Evolutionary conservation across 2,113 vertebrate genomes (phyloP).

Genomic region (Setophaga coronata): DNA sequence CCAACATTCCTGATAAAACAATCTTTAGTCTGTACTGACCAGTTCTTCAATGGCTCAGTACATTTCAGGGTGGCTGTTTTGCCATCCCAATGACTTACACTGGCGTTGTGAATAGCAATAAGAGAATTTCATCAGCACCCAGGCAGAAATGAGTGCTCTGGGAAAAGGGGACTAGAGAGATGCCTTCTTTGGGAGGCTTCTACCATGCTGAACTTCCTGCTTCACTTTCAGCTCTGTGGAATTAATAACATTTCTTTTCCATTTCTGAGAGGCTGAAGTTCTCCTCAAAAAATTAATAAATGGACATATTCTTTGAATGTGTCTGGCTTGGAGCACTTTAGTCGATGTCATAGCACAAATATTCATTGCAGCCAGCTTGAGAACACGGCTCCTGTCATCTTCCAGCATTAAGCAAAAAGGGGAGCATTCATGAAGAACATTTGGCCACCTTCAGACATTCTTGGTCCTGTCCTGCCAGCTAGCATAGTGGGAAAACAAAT

Average conservation of each 20-base stretch:
- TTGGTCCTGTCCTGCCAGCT: neutral
- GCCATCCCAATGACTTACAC: accelerated
- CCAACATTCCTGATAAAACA: neutral
- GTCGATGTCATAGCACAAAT: neutral
- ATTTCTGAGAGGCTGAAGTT: neutral
- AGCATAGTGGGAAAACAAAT: neutral
- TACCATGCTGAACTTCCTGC: neutral
- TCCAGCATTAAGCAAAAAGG: neutral
- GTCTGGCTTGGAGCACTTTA: neutral
- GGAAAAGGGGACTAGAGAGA: neutral
- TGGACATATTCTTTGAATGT: neutral
- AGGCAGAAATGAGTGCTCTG: neutral
- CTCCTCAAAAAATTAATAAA: neutral
- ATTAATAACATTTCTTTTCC: neutral
- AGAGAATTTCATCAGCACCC: neutral
- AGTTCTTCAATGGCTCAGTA: neutral
- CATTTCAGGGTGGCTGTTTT: accelerated
- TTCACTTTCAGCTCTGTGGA: neutral
- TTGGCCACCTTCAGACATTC: neutral
- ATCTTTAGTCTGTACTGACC: neutral
- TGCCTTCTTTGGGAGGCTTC: neutral
- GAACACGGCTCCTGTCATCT: neutral
- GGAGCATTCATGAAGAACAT: neutral
- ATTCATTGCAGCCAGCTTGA: neutral
- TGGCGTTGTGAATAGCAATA: neutral